Evolutionary conservation across 2,888 invertebrate species (phyloP).

Genomic region (Ceriagrion tenellum): DNA sequence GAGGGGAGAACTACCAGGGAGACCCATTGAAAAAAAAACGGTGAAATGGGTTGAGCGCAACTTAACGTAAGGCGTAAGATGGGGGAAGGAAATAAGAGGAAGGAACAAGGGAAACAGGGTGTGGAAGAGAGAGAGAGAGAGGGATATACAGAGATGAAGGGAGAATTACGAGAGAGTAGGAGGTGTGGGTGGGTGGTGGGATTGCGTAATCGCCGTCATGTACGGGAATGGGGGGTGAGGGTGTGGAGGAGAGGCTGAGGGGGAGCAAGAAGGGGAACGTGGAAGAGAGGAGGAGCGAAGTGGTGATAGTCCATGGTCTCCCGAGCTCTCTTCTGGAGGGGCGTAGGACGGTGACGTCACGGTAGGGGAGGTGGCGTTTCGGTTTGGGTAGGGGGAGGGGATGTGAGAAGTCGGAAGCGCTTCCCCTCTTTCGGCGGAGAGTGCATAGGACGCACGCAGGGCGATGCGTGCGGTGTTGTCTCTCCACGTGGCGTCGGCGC

Average conservation of each 20-base stretch:
- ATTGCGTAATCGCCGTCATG: too few relatives aligned
- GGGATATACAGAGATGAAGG: not conserved
- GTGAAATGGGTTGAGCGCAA: not conserved
- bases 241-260: not conserved
- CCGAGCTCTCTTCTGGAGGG: not conserved
- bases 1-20: not conserved
- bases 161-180: not conserved
- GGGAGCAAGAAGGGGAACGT: not conserved
- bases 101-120: not conserved
- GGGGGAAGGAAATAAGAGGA: not conserved
- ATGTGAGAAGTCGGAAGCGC: not conserved
- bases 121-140: not conserved
- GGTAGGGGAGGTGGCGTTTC: not conserved
- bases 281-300: not conserved
- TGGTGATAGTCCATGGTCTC: slow-evolving; percentile 5
- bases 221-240: not conserved
- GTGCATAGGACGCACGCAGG: slow-evolving; percentile 4
- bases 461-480: slow-evolving; percentile 3
- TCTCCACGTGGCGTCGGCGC: slow-evolving; percentile 35
- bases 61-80: not conserved
- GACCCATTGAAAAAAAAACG: not conserved
- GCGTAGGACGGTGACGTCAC: slow-evolving; percentile 31
- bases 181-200: too few relatives aligned
- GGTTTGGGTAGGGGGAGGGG: not conserved
- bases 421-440: not conserved